Conservation (phyloP, 2,797 vertebrate genomes). For the Meriones psammophilus region DNA sequence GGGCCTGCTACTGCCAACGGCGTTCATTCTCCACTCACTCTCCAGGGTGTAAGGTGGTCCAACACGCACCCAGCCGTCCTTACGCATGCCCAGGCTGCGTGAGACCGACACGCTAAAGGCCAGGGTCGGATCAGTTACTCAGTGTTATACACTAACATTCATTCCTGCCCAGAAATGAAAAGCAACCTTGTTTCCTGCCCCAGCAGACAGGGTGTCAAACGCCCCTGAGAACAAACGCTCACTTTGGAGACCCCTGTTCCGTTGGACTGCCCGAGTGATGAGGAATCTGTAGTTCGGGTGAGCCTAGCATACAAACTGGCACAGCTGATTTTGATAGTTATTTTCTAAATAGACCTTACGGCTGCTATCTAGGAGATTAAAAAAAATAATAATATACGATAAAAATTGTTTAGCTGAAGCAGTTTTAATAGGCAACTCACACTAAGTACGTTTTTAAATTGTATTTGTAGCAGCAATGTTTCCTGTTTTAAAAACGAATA, state of each 20-base stretch:
- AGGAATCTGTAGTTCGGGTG: background rate
- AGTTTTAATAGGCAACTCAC: background rate
- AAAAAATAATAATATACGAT: background rate
- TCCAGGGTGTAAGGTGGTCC: background rate
- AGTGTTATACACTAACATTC: background rate
- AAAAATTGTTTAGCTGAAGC: background rate
- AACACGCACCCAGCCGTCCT: background rate
- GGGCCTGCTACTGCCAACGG: background rate
- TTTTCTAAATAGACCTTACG: background rate
- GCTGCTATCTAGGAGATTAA: background rate
- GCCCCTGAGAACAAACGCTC: accelerated
- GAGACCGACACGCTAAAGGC: background rate
- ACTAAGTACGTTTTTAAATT: background rate
- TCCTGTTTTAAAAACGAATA: background rate
- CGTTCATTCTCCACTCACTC: background rate
- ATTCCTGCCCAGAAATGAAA: background rate
- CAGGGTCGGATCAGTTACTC: background rate
- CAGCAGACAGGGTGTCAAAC: no score
- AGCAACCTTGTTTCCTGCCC: background rate
- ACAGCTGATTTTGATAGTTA: background rate
- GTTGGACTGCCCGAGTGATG: no score
- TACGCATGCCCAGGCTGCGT: background rate
- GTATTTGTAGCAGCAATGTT: background rate
- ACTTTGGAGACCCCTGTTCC: background rate
- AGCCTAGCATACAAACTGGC: background rate